These are phyloP conservation scores for Eurytoma californica DNA, from an alignment of 2,888 invertebrate genomes.

Conservation along the genomic window DNA sequence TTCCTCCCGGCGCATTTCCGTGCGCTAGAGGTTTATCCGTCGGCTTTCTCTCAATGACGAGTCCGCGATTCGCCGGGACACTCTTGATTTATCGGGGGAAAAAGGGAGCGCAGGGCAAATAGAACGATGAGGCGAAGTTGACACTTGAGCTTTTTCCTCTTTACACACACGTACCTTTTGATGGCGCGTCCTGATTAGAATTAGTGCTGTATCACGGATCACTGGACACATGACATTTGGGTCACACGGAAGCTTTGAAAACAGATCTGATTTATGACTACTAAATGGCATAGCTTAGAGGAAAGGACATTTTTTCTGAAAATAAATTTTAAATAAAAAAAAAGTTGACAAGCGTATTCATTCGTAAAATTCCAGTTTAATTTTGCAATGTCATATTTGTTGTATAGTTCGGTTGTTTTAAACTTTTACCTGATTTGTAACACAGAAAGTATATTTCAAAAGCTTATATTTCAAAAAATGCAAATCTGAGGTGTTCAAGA, in stretches of 20 bases:
- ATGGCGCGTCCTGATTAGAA: constrained; percentile 21
- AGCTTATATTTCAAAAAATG: background rate
- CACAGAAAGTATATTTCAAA: no score
- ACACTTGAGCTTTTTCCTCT: constrained; percentile 1
- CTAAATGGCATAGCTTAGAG: background rate
- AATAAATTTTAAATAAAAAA: background rate
- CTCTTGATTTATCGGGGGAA: background rate
- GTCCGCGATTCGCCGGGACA: background rate
- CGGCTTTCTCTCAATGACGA: constrained; percentile 14
- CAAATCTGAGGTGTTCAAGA: background rate
- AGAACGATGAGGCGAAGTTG: constrained; percentile 3
- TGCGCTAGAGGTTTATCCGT: background rate
- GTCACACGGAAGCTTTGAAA: background rate
- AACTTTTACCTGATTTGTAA: no score
- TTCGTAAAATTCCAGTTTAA: no score
- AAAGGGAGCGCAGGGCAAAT: background rate
- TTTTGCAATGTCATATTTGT: no score
- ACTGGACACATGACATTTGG: background rate
- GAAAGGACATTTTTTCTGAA: background rate
- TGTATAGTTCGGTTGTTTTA: no score
- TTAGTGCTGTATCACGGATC: constrained; percentile 28
- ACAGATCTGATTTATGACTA: background rate
- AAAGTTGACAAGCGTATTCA: no score
- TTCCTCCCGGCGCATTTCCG: constrained; percentile 6
- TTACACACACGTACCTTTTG: background rate